Evolutionary conservation across 2,797 vertebrate genomes (phyloP), one percentile per base, ranked within the genome.

Genomic region (Triplophysa yarkandensis): DNA sequence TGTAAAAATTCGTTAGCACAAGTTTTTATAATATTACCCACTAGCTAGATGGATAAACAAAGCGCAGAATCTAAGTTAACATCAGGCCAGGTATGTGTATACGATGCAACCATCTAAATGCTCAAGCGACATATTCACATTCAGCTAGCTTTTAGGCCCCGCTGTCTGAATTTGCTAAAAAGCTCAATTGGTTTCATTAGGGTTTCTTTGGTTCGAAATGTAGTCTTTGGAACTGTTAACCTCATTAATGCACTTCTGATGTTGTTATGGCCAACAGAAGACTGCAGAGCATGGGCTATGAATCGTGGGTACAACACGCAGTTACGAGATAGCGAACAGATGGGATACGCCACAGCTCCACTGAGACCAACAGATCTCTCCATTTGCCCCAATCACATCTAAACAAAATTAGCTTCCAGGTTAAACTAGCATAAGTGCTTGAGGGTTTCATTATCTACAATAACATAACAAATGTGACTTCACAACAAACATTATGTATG

Each of bases 401-500:
- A 65, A 74, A 36, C 39, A 25, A 41, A 74, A 65, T 74, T 66
- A 74, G 39, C 62, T 74, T 57, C 36, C 27, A 25, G 6, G 19
- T 16, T 57, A 46, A 74, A 34, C 27, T 57, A 57, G 50, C 39
- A 2, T 74, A 25, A 34, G 32, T 44, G 34, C 62, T 44, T 67
- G 14, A 62, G 34, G 25, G 41, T 71, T 41, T 25, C 32, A 62
- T 30, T 13, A 19, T 21, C 57, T 61, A 60, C 48, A 72, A 34
- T 55, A 73, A 30, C 44, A 58, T n/a, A 60, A 61, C 69, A 68
- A 25, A 23, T 28, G 8, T 63, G 58, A 74, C 41, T 54, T 8
- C 25, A 62, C 36, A 68, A n/a, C 36, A 64, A 39, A 64, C 34
- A 17, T 11, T 68, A 55, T 41, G 62, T 68, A 55, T 41, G 62